Percentiles rank a stretch among this genome's conserved stretches.
Evolutionary conservation across 2,888 invertebrate species (phyloP).

Genomic region (Saturnia pavonia): DNA sequence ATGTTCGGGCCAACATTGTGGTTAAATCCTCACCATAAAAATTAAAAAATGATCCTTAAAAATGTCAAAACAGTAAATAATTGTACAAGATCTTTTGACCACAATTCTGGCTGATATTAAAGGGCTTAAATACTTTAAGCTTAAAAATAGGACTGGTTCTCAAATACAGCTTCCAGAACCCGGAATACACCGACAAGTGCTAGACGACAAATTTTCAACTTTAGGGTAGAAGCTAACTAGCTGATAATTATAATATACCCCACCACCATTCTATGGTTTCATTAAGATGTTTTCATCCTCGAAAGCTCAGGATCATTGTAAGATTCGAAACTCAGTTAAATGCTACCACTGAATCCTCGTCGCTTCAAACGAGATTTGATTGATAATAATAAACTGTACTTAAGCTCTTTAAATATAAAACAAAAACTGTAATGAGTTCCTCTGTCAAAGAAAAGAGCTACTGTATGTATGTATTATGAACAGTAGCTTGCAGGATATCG

Average conservation of each 20-base stretch:
- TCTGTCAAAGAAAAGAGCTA: constrained; percentile 31
- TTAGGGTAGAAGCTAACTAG: background rate
- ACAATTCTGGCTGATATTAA: too few species aligned
- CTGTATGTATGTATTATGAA: constrained; percentile 38
- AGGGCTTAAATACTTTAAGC: background rate
- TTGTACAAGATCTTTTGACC: too few species aligned
- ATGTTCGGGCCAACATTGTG: too few species aligned
- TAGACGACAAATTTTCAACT: background rate
- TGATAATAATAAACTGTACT: background rate
- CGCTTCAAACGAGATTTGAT: background rate
- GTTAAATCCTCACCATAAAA: too few species aligned
- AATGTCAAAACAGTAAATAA: too few species aligned
- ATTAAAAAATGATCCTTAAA: too few species aligned
- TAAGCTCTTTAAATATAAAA: background rate
- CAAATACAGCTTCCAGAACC: background rate
- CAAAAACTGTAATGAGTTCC: constrained; percentile 28
- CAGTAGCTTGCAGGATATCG: constrained; percentile 61
- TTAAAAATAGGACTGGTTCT: background rate
- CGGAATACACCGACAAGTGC: background rate
- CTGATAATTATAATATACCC: background rate
- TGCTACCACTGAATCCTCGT: background rate
- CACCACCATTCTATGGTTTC: background rate
- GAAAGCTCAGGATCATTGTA: too few species aligned
- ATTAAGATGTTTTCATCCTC: background rate
- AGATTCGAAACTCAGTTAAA: background rate